These are phyloP conservation scores for Myathropa florea DNA, from an alignment of 2,888 invertebrate species.

Conservation along the genomic window DNA sequence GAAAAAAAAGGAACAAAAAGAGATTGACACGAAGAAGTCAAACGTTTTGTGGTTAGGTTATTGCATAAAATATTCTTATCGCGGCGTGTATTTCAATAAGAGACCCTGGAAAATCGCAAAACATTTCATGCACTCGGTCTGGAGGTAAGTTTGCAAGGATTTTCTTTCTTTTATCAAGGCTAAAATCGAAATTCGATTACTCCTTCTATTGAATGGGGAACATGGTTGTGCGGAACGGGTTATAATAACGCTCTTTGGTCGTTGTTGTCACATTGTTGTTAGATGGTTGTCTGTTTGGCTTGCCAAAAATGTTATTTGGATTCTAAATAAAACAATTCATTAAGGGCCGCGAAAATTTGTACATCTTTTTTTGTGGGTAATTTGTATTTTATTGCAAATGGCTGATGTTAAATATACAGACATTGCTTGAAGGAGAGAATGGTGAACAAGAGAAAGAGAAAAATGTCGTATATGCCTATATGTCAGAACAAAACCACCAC, in stretches of 20 bases:
- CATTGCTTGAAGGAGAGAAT: conserved; percentile 38
- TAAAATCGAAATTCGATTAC: conserved; percentile 30
- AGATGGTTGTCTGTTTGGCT: not conserved
- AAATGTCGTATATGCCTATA: conserved; percentile 49
- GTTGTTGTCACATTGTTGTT: conserved; percentile 12
- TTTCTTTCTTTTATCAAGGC: conserved; percentile 13
- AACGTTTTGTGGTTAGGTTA: conserved; percentile 71
- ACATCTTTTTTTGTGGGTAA: conserved; percentile 31
- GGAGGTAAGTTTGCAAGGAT: conserved; percentile 51
- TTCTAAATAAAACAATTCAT: conserved; percentile 31
- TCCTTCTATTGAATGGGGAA: conserved; percentile 10
- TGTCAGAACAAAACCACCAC: conserved; percentile 62
- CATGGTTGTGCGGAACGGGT: conserved; percentile 50
- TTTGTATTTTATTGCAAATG: conserved; percentile 66
- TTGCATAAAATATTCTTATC: conserved; percentile 71
- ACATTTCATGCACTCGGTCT: conserved; percentile 21
- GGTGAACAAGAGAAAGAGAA: conserved; percentile 59
- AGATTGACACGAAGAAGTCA: conserved; percentile 53
- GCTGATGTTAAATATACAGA: conserved; percentile 67
- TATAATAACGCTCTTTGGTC: conserved; percentile 11
- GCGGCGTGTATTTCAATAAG: conserved; percentile 38
- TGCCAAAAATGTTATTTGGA: conserved; percentile 36
- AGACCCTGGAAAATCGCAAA: conserved; percentile 45
- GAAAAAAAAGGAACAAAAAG: conserved; percentile 46
- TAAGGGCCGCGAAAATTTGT: not conserved